A percentile compares a stretch with the other conserved stretches of the same genome.
phyloP scores from a whole-genome alignment of 1,140 invertebrate genomes.

The Tetragnatha versicolor region DNA sequence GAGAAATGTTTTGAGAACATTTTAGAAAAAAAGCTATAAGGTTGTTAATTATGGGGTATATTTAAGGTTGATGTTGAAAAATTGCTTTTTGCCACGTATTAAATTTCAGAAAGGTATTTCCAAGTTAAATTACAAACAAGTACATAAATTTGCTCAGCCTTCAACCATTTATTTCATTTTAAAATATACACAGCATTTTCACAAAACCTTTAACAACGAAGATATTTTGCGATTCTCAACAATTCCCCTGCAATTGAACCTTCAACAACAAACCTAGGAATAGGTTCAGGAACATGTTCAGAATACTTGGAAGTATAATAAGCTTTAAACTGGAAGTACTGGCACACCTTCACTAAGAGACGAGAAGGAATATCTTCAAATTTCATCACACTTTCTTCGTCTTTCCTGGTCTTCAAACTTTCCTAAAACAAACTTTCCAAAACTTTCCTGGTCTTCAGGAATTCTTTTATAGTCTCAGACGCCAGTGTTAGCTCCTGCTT shows the following conservation, averaged over 20 bases:
- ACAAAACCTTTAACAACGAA: neutral
- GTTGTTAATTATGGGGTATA: no score
- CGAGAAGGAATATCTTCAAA: neutral
- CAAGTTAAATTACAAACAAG: no score
- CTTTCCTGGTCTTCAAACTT: no score
- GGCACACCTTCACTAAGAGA: slow-evolving; percentile 2
- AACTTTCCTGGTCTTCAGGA: neutral
- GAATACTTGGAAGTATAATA: neutral
- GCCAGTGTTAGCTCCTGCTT: neutral
- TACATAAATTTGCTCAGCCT: no score
- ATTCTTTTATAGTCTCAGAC: slow-evolving; percentile 25
- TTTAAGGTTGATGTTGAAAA: no score
- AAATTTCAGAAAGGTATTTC: no score
- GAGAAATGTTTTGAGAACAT: no score
- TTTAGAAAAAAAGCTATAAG: no score
- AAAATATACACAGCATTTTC: no score
- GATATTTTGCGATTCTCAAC: neutral
- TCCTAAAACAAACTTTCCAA: no score
- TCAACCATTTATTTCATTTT: no score
- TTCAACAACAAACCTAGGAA: slow-evolving; percentile 13
- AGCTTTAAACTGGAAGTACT: slow-evolving; percentile 13
- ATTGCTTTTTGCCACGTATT: no score
- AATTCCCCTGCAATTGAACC: neutral
- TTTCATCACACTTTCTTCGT: neutral
- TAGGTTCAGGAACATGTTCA: neutral